Percentiles rank a stretch among this genome's conserved stretches.
Conservation (phyloP, 2,113 vertebrate species). For the Delphinapterus leucas region DNA sequence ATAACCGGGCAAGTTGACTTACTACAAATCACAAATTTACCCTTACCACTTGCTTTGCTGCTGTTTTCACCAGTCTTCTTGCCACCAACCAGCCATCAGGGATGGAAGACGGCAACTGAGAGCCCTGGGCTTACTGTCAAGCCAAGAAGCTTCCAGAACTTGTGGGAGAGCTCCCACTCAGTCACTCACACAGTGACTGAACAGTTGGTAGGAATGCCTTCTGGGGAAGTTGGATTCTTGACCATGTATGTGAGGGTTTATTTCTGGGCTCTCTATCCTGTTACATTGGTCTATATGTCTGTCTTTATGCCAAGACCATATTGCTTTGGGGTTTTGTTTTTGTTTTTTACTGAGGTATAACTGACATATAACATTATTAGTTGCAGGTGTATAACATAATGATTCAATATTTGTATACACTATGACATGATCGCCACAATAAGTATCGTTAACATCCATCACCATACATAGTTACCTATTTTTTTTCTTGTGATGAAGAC, state of each 20-base stretch:
- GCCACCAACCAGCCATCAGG: background rate
- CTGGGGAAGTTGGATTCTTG: background rate
- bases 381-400: background rate
- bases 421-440: background rate
- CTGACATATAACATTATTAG: background rate
- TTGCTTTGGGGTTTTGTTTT: background rate
- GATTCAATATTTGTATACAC: background rate
- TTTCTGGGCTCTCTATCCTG: background rate
- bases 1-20: conserved; percentile 86
- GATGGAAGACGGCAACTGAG: background rate
- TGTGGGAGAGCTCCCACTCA: background rate
- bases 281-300: background rate
- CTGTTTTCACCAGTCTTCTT: conserved; percentile 85
- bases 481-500: background rate
- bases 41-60: conserved; percentile 86
- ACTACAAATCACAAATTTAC: conserved; percentile 89
- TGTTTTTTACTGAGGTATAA: background rate
- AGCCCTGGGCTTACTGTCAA: background rate
- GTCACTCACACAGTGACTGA: background rate
- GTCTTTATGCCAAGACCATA: background rate
- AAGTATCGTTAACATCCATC: background rate
- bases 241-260: background rate
- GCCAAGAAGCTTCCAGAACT: background rate
- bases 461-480: background rate
- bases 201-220: background rate